Percentiles rank a stretch among this genome's conserved stretches.
These are phyloP conservation scores for Drosophila rhopaloa DNA, from an alignment of 1,140 invertebrate genomes.

Conservation along the genomic window DNA sequence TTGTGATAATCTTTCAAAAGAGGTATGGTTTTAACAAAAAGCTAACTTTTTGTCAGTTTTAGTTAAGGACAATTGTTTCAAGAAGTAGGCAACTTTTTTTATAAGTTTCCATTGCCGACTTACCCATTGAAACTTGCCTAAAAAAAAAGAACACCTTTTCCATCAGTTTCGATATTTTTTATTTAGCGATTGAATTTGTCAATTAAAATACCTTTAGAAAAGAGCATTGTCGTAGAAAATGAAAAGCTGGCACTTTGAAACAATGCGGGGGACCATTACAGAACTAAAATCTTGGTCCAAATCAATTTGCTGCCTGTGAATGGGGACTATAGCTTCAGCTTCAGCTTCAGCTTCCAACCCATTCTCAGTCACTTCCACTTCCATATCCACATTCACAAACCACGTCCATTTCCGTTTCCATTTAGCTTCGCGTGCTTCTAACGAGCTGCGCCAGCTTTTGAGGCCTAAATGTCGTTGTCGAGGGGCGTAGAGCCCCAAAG, in stretches of 20 bases:
- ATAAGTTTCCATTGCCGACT: too few species aligned
- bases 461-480: slow-evolving; percentile 27
- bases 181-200: too few species aligned
- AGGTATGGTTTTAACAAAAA: too few species aligned
- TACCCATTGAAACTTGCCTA: too few species aligned
- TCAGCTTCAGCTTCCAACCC: background rate
- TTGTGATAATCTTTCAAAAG: too few species aligned
- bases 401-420: slow-evolving; percentile 50
- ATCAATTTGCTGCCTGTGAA: slow-evolving; percentile 74
- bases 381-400: slow-evolving; percentile 27
- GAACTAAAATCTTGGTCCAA: slow-evolving; percentile 54
- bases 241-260: slow-evolving; percentile 27
- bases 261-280: slow-evolving; percentile 18
- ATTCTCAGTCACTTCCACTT: slow-evolving; percentile 11
- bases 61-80: too few species aligned
- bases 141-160: too few species aligned
- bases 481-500: background rate
- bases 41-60: too few species aligned
- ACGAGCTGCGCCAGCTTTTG: slow-evolving; percentile 30
- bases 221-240: background rate
- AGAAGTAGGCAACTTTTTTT: too few species aligned
- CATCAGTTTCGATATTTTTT: too few species aligned
- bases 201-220: background rate
- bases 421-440: slow-evolving; percentile 50
- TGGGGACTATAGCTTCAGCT: slow-evolving; percentile 24